Conservation (phyloP, 2,888 invertebrate genomes). For the Exocentrus adspersus region DNA sequence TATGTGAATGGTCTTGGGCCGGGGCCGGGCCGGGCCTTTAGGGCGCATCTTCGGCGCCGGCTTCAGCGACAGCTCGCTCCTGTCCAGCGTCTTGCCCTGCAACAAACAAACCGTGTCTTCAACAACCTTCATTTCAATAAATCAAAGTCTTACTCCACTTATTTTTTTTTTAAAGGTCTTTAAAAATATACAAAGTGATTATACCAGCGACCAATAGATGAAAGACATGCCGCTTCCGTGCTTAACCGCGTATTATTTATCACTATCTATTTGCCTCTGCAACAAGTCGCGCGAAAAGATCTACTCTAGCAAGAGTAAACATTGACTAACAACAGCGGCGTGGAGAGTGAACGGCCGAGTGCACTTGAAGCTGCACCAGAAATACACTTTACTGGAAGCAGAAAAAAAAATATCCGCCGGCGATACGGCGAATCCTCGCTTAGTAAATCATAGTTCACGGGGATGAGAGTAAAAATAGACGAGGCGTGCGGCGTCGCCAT, state of each 20-base stretch:
- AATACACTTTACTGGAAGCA: constrained; percentile 39
- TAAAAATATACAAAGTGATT: constrained; percentile 26
- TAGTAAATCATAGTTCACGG: constrained; percentile 36
- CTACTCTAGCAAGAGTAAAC: constrained; percentile 28
- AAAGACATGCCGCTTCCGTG: constrained; percentile 61
- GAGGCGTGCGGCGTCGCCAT: constrained; percentile 41
- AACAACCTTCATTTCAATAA: too few species aligned
- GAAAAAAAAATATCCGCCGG: constrained; percentile 29
- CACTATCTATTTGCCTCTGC: too few species aligned
- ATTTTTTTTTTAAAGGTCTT: too few species aligned
- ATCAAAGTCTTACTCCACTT: too few species aligned
- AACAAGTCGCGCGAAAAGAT: not conserved
- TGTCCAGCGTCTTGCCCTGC: constrained; percentile 84
- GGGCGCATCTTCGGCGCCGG: constrained; percentile 72
- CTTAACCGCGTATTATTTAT: too few species aligned
- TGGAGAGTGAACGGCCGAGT: constrained; percentile 42
- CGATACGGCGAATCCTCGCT: constrained; percentile 5
- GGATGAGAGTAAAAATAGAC: constrained; percentile 44
- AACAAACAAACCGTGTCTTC: too few species aligned
- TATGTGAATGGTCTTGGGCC: constrained; percentile 92
- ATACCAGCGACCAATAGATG: constrained; percentile 61
- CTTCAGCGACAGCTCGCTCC: constrained; percentile 71
- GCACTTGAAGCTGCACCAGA: constrained; percentile 45
- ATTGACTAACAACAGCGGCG: constrained; percentile 36
- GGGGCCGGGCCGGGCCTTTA: constrained; percentile 74